Base-by-base conservation (phyloP, 2,113 vertebrate genomes). In the Pelusios castaneus region DNA sequence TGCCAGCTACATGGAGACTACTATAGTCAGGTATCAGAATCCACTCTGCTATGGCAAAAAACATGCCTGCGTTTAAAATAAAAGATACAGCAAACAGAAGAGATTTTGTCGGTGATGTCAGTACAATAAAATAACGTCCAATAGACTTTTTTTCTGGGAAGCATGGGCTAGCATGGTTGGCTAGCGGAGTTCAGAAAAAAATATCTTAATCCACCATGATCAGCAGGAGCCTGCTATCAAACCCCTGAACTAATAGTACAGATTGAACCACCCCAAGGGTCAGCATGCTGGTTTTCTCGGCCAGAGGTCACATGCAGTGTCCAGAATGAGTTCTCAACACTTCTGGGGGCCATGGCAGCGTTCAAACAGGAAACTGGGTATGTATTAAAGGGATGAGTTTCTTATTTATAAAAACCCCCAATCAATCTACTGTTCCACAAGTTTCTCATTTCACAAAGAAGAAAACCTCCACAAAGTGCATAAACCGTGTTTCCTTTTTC, bases 401-500 rank as follows among this genome's bases (percentile, higher is more conserved):
- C 73, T 43, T 31, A 43, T 43, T 25, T 75, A 27, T 13, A n/a
- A 73, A 41, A 10, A 73, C 41, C n/a, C n/a, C n/a, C 5, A 73
- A 24, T 5, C 8, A 22, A 38, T 21, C 67, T 73, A n/a, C 47
- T 5, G 16, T 22, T 49, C 60, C 41, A 24, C 77, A 29, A 54
- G n/a, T 25, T 84, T 83, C 12, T 43, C 0, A 8, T 38, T 70
- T 86, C 81, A 45, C 19, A 34, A 43, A 0, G 0, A 60, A 63
- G 89, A 11, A 51, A 76, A n/a, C 11, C 80, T 45, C 34, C 86
- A 51, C 87, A 81, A 87, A 84, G 76, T 0, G 4, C 2, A 45
- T 87, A 51, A 87, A 82, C 87, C 73, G 89, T 0, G 10, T 8
- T 87, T 89, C 94, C 91, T 95, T 88, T 83, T 41, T 89, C 52